Evolutionary conservation across 2,797 vertebrate genomes (phyloP).

Genomic region (Apogon hyalosoma): DNA sequence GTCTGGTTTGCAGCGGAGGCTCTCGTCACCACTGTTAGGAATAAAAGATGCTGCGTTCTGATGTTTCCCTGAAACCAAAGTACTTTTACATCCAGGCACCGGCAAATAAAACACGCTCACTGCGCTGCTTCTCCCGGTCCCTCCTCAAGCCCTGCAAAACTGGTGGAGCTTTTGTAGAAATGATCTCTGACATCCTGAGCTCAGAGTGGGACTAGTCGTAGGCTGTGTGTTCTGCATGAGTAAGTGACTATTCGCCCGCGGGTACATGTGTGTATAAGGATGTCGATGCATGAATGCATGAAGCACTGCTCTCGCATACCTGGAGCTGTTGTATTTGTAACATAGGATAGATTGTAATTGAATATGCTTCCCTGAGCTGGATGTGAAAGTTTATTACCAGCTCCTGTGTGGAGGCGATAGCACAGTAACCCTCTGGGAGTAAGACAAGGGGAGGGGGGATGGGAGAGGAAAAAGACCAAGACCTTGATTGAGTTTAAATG

Average conservation of each 20-base stretch:
- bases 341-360: conserved; percentile 56
- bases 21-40: not conserved
- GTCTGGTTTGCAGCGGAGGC: conserved; percentile 27
- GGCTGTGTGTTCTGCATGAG: conserved; percentile 24
- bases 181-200: conserved; percentile 10
- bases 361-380: conserved; percentile 54
- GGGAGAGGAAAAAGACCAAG: not conserved
- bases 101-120: not conserved
- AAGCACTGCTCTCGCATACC: conserved; percentile 29
- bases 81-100: conserved; percentile 13
- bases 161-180: not conserved
- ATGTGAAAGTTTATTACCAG: conserved; percentile 61
- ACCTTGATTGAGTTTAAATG: conserved; percentile 24
- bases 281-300: conserved; percentile 37
- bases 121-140: not conserved
- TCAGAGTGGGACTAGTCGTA: conserved; percentile 9
- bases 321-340: conserved; percentile 42
- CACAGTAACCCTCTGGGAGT: conserved; percentile 28
- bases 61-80: conserved; percentile 12
- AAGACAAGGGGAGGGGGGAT: not conserved
- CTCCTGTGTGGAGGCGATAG: conserved; percentile 38
- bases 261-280: conserved; percentile 16
- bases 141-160: conserved; percentile 3
- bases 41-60: conserved; percentile 3
- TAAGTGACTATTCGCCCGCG: conserved; percentile 21